Evolutionary conservation across 2,888 invertebrate genomes (phyloP).

Genomic region (Lacanobia oleracea): DNA sequence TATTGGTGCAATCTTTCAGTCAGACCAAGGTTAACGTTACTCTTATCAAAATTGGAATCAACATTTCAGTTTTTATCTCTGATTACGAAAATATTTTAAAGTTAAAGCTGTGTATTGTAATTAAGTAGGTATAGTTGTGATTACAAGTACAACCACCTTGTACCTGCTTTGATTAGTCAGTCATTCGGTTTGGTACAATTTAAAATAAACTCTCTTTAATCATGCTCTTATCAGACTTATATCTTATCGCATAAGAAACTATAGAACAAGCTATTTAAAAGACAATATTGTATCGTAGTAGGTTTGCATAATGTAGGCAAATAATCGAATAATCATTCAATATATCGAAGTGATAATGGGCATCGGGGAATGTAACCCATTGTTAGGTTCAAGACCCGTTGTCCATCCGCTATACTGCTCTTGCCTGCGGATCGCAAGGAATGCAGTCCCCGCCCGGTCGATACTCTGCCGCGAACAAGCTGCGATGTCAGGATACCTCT

Average conservation of each 20-base stretch:
- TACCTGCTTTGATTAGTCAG: neutral
- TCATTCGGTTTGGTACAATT: conserved; percentile 24
- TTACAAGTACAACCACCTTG: conserved; percentile 9
- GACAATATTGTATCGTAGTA: conserved; percentile 19
- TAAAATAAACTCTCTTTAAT: conserved; percentile 34
- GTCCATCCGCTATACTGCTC: conserved; percentile 73
- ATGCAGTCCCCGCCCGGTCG: conserved; percentile 81
- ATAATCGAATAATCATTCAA: conserved; percentile 31
- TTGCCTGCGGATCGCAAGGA: conserved; percentile 76
- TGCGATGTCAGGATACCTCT: conserved; percentile 54
- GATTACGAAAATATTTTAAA: neutral
- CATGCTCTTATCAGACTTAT: conserved; percentile 39
- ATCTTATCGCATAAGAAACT: conserved; percentile 41
- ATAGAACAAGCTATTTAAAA: conserved; percentile 35
- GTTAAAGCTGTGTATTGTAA: neutral
- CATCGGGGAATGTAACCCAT: conserved; percentile 59
- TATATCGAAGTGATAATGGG: conserved; percentile 31
- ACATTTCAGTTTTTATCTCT: conserved; percentile 6
- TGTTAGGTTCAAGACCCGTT: conserved; percentile 82
- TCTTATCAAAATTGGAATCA: conserved; percentile 28
- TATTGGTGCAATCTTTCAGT: conserved; percentile 65
- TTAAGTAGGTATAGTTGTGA: neutral
- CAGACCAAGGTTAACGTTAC: conserved; percentile 36
- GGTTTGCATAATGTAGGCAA: conserved; percentile 22
- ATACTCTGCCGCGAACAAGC: conserved; percentile 75